These are phyloP conservation scores for Heterodera filipjevi DNA, from an alignment of 2,888 invertebrate genomes.

Conservation along the genomic window DNA sequence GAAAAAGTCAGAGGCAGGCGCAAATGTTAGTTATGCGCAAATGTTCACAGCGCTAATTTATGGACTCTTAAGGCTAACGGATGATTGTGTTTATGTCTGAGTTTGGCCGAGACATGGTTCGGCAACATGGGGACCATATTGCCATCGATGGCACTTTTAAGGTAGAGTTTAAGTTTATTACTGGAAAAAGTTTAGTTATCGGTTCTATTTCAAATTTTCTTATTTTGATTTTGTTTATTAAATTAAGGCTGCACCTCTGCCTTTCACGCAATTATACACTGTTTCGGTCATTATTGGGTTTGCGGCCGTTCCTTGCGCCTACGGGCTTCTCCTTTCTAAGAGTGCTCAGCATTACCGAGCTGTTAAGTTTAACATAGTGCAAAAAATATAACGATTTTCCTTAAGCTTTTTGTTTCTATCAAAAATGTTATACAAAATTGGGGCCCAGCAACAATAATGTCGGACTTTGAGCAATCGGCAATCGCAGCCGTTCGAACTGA, in stretches of 20 bases:
- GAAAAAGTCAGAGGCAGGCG: no score
- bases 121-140: background rate
- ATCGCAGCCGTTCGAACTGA: background rate
- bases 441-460: background rate
- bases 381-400: no score
- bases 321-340: no score
- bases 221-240: background rate
- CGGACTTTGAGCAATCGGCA: background rate
- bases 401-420: no score
- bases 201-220: no score
- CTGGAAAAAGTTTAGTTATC: no score
- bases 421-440: background rate
- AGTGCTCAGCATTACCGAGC: no score
- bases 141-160: conserved; percentile 17
- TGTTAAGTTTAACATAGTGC: no score
- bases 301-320: no score
- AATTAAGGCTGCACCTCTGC: background rate
- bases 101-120: conserved; percentile 5
- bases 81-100: background rate
- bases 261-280: background rate
- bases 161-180: background rate
- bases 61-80: background rate
- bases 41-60: no score
- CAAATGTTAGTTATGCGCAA: no score
- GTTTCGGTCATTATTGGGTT: background rate